Conservation (phyloP, 2,888 invertebrate genomes). For the Cantharis rufa region DNA sequence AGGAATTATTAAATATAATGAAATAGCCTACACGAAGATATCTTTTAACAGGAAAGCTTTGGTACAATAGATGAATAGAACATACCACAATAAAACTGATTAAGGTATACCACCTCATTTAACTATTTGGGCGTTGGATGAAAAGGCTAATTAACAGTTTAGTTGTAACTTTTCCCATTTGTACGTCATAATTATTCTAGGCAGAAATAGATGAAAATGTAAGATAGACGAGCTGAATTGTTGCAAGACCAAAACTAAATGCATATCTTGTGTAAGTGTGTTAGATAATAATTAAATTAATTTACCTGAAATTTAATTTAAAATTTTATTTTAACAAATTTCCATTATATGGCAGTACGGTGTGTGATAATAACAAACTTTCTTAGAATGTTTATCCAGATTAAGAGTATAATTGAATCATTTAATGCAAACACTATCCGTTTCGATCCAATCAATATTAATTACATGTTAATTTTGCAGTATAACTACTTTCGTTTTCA, state of each 20-base stretch:
- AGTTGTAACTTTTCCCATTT: slow-evolving; percentile 31
- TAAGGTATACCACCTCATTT: neutral
- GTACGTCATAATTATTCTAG: slow-evolving; percentile 27
- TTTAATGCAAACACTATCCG: neutral
- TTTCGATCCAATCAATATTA: neutral
- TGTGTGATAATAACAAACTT: neutral
- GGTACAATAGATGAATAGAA: slow-evolving; percentile 19
- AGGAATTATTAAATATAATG: slow-evolving; percentile 13
- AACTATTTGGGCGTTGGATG: slow-evolving; percentile 9
- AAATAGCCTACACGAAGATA: slow-evolving; percentile 17
- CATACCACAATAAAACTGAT: slow-evolving; percentile 18
- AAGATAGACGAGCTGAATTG: slow-evolving; percentile 13
- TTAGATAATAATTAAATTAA: neutral
- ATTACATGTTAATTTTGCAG: neutral
- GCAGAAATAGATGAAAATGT: slow-evolving; percentile 4
- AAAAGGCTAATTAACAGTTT: slow-evolving; percentile 14
- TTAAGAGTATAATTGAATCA: neutral
- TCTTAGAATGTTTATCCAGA: neutral
- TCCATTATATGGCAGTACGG: neutral
- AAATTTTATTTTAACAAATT: neutral
- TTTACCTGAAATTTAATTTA: neutral
- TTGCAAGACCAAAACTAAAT: neutral
- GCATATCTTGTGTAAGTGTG: neutral
- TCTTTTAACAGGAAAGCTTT: slow-evolving; percentile 13
- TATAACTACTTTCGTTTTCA: neutral